Conservation (phyloP, 2,113 vertebrate genomes). For the Electrona antarctica region DNA sequence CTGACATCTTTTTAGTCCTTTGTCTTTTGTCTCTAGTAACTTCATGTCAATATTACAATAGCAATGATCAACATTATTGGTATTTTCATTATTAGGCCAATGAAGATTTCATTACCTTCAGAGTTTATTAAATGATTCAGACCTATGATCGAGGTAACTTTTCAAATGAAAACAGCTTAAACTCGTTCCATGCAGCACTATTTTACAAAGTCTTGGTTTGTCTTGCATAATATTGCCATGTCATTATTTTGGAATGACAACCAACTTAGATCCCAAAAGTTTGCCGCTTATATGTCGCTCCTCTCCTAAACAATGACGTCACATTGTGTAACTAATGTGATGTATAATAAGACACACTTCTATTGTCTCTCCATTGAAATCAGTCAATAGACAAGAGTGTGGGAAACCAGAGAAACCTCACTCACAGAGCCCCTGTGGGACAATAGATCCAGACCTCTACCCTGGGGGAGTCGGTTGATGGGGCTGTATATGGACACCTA, state of each 20-base stretch:
- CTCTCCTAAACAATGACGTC: not conserved
- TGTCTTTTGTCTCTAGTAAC: not conserved
- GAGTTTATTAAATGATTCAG: no score
- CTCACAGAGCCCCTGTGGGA: constrained; percentile 29
- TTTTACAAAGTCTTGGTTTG: not conserved
- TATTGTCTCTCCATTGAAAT: constrained; percentile 22
- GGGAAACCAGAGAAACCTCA: constrained; percentile 46
- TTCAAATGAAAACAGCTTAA: no score
- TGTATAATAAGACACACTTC: constrained; percentile 34
- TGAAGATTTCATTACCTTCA: no score
- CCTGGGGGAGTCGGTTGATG: not conserved
- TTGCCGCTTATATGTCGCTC: not conserved
- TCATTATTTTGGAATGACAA: not conserved
- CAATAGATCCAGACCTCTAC: constrained; percentile 36
- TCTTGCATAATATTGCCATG: not conserved
- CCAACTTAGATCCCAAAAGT: not conserved
- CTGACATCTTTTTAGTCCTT: not conserved
- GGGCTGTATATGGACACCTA: not conserved
- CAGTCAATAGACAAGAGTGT: constrained; percentile 39
- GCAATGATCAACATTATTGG: not conserved
- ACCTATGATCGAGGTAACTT: no score
- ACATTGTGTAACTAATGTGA: not conserved
- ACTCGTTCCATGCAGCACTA: no score
- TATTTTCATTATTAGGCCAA: no score
- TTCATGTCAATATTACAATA: no score